phyloP scores from a whole-genome alignment of 2,888 invertebrate species.

The Drosophila anomalata region DNA sequence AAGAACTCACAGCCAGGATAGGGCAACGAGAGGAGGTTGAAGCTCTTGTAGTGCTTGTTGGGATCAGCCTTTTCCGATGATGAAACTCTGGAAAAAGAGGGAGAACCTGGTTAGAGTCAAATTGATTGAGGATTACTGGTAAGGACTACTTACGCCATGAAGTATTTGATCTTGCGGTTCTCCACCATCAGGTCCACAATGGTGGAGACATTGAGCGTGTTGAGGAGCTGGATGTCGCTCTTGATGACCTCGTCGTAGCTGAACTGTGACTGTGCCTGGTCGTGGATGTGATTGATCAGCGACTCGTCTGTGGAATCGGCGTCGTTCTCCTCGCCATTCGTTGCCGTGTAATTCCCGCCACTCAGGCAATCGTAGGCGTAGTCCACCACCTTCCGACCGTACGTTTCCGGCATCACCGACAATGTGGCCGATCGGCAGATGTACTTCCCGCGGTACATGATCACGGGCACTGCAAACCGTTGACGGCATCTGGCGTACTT shows the following conservation, averaged over 20 bases:
- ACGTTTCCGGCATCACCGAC: conserved; percentile 90
- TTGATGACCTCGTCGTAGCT: conserved; percentile 82
- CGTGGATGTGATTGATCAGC: conserved; percentile 69
- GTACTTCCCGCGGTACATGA: conserved; percentile 89
- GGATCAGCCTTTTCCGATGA: conserved; percentile 93
- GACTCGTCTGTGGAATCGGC: conserved; percentile 80
- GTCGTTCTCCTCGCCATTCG: conserved; percentile 78
- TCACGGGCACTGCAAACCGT: conserved; percentile 91
- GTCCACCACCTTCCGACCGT: conserved; percentile 87
- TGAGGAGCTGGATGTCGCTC: conserved; percentile 88
- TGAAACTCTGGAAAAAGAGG: conserved; percentile 86
- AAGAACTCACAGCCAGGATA: conserved; percentile 95
- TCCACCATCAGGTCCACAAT: conserved; percentile 94
- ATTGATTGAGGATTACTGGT: not conserved
- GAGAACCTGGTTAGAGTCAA: not conserved
- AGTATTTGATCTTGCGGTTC: conserved; percentile 92
- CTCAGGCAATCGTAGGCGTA: conserved; percentile 83
- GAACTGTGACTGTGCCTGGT: conserved; percentile 73
- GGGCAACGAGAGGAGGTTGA: conserved; percentile 89
- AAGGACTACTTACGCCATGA: conserved; percentile 88
- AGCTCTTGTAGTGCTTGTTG: conserved; percentile 89
- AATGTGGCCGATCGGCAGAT: conserved; percentile 90
- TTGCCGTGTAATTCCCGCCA: conserved; percentile 63
- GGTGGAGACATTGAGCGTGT: conserved; percentile 88
- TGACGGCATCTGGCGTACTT: conserved; percentile 90